Conservation (phyloP, 1,140 invertebrate genomes). For the Brachystomella parvula region DNA sequence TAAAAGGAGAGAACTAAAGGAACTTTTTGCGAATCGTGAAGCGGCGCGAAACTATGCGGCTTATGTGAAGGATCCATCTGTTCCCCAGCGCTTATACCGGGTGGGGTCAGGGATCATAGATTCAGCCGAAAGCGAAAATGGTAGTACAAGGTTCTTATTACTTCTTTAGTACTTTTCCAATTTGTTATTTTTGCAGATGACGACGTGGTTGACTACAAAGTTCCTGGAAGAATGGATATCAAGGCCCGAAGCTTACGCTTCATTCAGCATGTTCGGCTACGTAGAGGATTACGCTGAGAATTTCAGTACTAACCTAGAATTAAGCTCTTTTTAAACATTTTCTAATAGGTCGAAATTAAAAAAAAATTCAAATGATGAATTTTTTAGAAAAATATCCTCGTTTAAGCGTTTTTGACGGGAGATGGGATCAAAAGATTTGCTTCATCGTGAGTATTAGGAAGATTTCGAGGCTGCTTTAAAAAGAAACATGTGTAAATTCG, state of each 20-base stretch:
- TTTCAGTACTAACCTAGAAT: background rate
- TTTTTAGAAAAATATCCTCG: background rate
- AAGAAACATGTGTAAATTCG: too few relatives aligned
- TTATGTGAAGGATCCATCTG: constrained; percentile 18
- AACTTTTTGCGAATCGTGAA: background rate
- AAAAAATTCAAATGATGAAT: background rate
- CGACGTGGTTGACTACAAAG: constrained; percentile 28
- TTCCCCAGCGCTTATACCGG: constrained; percentile 20
- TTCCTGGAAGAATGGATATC: constrained; percentile 28
- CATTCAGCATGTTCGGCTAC: constrained; percentile 25
- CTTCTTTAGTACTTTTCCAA: background rate
- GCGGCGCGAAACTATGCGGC: constrained; percentile 23
- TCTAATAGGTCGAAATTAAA: background rate
- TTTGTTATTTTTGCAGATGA: constrained; percentile 22
- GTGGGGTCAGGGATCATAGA: constrained; percentile 26
- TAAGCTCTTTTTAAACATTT: background rate
- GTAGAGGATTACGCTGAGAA: constrained; percentile 22
- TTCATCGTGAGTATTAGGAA: too few relatives aligned
- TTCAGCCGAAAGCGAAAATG: constrained; percentile 18
- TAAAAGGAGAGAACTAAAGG: background rate
- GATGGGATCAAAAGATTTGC: background rate
- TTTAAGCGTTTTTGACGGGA: background rate
- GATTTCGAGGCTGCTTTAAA: too few relatives aligned
- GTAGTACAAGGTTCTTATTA: background rate
- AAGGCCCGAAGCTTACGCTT: constrained; percentile 30